Evolutionary conservation across 2,888 invertebrate species (phyloP).

Genomic region (Polymixis flavicincta): DNA sequence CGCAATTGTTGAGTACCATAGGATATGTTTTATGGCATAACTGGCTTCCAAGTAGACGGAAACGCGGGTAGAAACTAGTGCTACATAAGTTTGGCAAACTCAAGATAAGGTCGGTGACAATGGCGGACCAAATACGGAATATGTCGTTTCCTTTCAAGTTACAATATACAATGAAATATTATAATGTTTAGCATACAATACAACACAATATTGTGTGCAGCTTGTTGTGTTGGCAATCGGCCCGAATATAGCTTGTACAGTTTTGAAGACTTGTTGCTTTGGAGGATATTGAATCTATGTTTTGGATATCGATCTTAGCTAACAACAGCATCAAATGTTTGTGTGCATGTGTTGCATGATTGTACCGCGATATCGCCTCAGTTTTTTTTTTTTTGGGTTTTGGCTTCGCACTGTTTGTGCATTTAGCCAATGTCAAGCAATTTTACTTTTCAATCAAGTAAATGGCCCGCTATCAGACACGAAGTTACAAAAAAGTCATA

Average conservation of each 20-base stretch:
- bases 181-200: slow-evolving; percentile 67
- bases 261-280: slow-evolving; percentile 20
- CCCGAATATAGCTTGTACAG: slow-evolving; percentile 25
- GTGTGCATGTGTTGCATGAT: too few species aligned
- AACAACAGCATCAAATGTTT: too few species aligned
- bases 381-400: too few species aligned
- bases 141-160: slow-evolving; percentile 54
- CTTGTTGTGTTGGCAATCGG: slow-evolving; percentile 38
- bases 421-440: too few species aligned
- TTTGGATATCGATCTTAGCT: neutral
- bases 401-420: too few species aligned
- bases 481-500: too few species aligned
- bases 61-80: slow-evolving; percentile 4
- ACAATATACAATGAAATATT: slow-evolving; percentile 54
- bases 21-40: neutral
- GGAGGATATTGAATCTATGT: slow-evolving; percentile 10
- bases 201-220: slow-evolving; percentile 28
- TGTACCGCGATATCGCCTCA: too few species aligned
- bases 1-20: neutral
- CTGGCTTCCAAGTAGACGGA: neutral
- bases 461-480: too few species aligned
- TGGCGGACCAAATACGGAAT: slow-evolving; percentile 43
- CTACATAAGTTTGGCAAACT: slow-evolving; percentile 42
- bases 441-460: too few species aligned
- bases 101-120: slow-evolving; percentile 50